Evolutionary conservation across 2,797 vertebrate genomes (phyloP).

Genomic region (Myotis planiceps): DNA sequence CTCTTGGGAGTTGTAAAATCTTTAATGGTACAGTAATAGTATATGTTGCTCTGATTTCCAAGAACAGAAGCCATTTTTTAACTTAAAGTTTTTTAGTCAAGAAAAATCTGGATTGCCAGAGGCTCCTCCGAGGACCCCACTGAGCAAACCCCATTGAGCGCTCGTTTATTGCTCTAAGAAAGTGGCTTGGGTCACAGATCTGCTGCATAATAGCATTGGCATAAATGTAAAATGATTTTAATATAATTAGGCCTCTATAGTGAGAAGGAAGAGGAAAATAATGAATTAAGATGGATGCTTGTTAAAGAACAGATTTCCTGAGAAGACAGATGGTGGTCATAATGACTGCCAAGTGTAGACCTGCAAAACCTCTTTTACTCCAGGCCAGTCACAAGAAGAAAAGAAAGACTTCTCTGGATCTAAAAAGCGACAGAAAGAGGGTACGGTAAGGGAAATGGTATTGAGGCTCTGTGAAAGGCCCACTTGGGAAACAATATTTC

Average conservation of each 20-base stretch:
- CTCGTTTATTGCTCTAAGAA: neutral
- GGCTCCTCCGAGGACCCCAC: neutral
- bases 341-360: neutral
- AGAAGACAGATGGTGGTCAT: neutral
- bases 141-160: neutral
- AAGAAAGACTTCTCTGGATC: neutral
- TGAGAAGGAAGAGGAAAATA: neutral
- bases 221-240: constrained; percentile 1
- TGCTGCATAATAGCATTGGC: neutral
- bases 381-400: neutral
- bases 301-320: neutral
- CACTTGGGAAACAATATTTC: neutral
- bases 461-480: neutral
- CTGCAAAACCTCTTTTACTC: neutral
- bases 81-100: neutral
- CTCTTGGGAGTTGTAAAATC: neutral
- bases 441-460: neutral
- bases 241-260: neutral
- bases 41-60: constrained; percentile 21
- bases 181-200: neutral
- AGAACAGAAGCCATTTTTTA: neutral
- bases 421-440: neutral
- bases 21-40: neutral
- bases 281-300: neutral
- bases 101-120: neutral